Conservation (phyloP, 92 coral and sea anemone species). For the Epizoanthus fatuus region DNA sequence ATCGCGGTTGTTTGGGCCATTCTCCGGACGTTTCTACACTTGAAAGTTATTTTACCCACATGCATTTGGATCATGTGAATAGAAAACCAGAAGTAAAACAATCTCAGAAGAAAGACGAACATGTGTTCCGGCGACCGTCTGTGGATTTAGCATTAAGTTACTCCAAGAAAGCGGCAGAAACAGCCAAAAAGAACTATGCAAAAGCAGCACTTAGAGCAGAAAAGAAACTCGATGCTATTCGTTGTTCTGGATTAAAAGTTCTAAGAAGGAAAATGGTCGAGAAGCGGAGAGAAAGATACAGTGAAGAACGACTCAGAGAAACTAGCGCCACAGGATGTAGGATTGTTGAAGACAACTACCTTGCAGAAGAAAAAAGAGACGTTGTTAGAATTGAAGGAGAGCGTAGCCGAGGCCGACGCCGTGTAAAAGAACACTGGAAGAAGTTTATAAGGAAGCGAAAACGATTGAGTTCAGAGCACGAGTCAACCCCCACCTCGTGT, state of each 20-base stretch:
- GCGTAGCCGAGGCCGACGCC: constrained; percentile 29
- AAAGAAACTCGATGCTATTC: neutral
- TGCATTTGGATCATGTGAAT: neutral
- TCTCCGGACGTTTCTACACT: neutral
- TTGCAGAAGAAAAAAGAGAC: constrained; percentile 20
- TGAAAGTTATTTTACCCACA: neutral
- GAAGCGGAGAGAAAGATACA: constrained; percentile 6
- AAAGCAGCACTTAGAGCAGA: constrained; percentile 34
- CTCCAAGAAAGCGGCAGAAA: constrained; percentile 10
- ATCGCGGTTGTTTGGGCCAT: neutral
- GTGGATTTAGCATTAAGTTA: constrained; percentile 2
- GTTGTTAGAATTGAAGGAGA: constrained; percentile 31
- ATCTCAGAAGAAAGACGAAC: neutral
- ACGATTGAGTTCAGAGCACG: neutral
- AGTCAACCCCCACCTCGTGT: neutral
- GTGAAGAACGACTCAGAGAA: neutral
- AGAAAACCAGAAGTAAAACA: neutral
- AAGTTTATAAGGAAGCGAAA: neutral
- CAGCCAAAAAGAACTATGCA: constrained; percentile 18
- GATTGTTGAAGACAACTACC: constrained; percentile 1
- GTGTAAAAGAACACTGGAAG: constrained; percentile 35
- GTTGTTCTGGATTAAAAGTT: constrained; percentile 6
- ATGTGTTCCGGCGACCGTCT: neutral
- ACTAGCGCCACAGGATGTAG: neutral
- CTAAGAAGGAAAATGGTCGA: constrained; percentile 7